phyloP scores from a whole-genome alignment of 2,113 vertebrate species.

The Cnemophilus loriae region DNA sequence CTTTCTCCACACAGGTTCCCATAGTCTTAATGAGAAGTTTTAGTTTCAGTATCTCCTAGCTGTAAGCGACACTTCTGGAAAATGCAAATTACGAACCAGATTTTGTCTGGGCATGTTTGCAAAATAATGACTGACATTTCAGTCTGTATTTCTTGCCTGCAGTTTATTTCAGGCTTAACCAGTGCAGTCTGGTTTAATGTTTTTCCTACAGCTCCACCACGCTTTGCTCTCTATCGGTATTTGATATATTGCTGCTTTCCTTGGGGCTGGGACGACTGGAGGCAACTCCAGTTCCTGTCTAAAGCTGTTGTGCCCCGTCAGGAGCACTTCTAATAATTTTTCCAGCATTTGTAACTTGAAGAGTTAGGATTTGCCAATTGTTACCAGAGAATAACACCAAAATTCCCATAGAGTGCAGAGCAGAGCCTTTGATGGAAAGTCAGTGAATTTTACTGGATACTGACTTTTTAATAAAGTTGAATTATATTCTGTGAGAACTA shows the following conservation, averaged over 20 bases:
- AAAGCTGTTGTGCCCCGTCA: not conserved
- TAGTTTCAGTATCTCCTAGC: not conserved
- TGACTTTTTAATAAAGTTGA: not conserved
- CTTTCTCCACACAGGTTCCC: not conserved
- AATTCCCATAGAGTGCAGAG: not conserved
- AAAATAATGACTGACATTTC: not conserved
- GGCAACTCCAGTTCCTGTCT: not conserved
- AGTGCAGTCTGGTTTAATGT: not conserved
- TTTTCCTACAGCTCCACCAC: not conserved
- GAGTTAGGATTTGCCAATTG: not conserved
- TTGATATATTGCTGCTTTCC: not conserved
- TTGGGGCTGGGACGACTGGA: not conserved
- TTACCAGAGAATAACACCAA: not conserved
- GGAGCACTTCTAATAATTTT: not conserved
- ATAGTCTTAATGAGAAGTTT: not conserved
- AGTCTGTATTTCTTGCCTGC: not conserved
- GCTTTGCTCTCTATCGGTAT: not conserved
- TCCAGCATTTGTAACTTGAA: not conserved
- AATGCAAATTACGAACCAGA: not conserved
- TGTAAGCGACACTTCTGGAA: not conserved
- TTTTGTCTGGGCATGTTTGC: not conserved
- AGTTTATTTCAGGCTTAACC: not conserved
- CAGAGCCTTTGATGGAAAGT: not conserved
- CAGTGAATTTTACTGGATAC: not conserved
- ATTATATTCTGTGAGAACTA: not conserved